phyloP scores from a whole-genome alignment of 2,797 vertebrate genomes.

The Distichodus sexfasciatus region DNA sequence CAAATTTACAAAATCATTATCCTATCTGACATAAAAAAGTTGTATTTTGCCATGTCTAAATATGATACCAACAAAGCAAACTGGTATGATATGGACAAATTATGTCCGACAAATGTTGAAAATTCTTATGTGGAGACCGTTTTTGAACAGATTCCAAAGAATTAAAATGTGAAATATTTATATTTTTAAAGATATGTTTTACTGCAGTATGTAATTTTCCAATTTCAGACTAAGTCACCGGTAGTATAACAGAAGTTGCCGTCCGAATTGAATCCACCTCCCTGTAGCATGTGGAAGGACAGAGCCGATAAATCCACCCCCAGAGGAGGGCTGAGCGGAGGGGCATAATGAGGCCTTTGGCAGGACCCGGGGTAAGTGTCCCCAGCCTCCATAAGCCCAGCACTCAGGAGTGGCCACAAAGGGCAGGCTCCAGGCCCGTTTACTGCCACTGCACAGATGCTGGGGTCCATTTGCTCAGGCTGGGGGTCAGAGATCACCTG shows the following conservation, averaged over 20 bases:
- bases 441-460: slow-evolving; percentile 52
- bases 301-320: slow-evolving; percentile 9
- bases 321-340: slow-evolving; percentile 19
- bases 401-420: slow-evolving; percentile 54
- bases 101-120: no score
- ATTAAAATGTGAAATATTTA: no score
- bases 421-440: slow-evolving; percentile 36
- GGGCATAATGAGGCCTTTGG: slow-evolving; percentile 31
- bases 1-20: no score
- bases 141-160: no score
- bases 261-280: neutral
- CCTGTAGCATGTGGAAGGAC: neutral
- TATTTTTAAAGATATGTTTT: no score
- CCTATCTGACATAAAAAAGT: no score
- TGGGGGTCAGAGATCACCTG: slow-evolving; percentile 80
- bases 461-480: slow-evolving; percentile 50
- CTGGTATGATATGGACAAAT: no score
- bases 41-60: no score
- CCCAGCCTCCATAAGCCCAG: slow-evolving; percentile 31
- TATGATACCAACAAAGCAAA: no score
- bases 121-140: no score
- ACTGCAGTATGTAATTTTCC: no score
- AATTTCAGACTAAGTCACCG: no score
- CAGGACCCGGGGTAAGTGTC: slow-evolving; percentile 56
- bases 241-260: slow-evolving; percentile 15